Evolutionary conservation across 2,797 vertebrate genomes (phyloP), one percentile per base, ranked within the genome.

Genomic region (Xerus rutilus): DNA sequence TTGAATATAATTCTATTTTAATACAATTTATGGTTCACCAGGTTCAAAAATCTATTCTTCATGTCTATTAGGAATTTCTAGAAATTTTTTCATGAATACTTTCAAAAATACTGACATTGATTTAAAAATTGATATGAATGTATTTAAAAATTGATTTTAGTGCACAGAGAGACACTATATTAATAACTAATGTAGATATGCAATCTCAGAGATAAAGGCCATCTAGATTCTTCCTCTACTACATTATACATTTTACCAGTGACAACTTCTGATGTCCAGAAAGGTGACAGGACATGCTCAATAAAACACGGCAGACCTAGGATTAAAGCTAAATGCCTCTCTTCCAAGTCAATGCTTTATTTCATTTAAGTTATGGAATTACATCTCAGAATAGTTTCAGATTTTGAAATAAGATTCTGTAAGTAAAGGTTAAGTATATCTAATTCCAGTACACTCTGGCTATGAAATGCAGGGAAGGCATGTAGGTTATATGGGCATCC

Each of bases 61-160:
- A 78, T 94, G 14, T 69, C 84, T 65, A 73, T 86, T 93, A 90
- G 67, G 64, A 64, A 95, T 64, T 95, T 90, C 1, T 4, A 96
- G 65, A 91, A 39, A 96, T 86, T 25, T 81, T 95, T 69, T 62
- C 17, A 93, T 64, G 91, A 83, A 82, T 39, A 89, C 10, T 45
- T 86, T 59, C 14, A 62, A 65, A 89, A 77, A 84, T 57, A 86
- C 5, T 59, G 39, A 82, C 30, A 79, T 8, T 82, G 78, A 96
- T 62, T 96, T 78, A 69, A 97, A 74, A 59, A 77, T 17, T 95
- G 32, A 94, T 59, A 43, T 49, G 39, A 64, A 78, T 70, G 28
- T 47, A 95, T 91, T 97, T 93, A 92, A 82, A 97, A 97, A 85
- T 13, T 82, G 72, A 78, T 81, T 92, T 91, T 59, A 52, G 49